Conservation (phyloP, 2,113 vertebrate genomes). For the Coreoperca whiteheadi region DNA sequence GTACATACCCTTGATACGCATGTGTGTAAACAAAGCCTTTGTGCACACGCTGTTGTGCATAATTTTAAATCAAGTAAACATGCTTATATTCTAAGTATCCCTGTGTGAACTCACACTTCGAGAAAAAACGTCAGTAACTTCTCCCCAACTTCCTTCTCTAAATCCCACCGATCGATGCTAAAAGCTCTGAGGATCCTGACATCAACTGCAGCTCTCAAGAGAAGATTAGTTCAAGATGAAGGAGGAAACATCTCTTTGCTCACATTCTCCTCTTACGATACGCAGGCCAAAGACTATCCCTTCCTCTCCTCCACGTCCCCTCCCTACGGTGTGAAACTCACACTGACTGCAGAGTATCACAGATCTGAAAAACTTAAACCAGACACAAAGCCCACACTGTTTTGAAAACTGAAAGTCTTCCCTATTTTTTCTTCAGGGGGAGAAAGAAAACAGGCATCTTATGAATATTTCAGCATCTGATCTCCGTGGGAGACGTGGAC, state of each 20-base stretch:
- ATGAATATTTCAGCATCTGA: constrained; percentile 82
- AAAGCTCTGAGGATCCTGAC: constrained; percentile 74
- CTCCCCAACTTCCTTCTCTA: constrained; percentile 62
- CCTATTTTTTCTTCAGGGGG: constrained; percentile 35
- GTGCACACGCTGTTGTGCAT: constrained; percentile 56
- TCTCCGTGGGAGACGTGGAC: constrained; percentile 72
- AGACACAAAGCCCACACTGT: constrained; percentile 72
- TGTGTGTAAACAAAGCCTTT: constrained; percentile 66
- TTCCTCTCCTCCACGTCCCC: constrained; percentile 39
- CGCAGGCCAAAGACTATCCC: constrained; percentile 58
- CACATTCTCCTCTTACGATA: constrained; percentile 49
- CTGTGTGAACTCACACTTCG: constrained; percentile 58
- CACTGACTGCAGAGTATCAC: constrained; percentile 67
- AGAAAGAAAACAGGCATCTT: constrained; percentile 66
- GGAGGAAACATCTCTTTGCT: constrained; percentile 58
- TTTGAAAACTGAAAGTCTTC: constrained; percentile 65
- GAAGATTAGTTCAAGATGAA: constrained; percentile 79
- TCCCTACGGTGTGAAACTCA: constrained; percentile 64
- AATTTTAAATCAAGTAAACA: constrained; percentile 68
- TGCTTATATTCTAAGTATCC: constrained; percentile 53
- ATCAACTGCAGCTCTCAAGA: constrained; percentile 75
- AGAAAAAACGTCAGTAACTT: constrained; percentile 62
- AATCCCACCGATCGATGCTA: constrained; percentile 77
- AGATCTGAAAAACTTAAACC: constrained; percentile 63
- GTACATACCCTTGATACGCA: constrained; percentile 38